Evolutionary conservation across 1,140 invertebrate species (phyloP), one percentile per base, ranked within the genome.

Genomic region (Drosophila pectinifera): DNA sequence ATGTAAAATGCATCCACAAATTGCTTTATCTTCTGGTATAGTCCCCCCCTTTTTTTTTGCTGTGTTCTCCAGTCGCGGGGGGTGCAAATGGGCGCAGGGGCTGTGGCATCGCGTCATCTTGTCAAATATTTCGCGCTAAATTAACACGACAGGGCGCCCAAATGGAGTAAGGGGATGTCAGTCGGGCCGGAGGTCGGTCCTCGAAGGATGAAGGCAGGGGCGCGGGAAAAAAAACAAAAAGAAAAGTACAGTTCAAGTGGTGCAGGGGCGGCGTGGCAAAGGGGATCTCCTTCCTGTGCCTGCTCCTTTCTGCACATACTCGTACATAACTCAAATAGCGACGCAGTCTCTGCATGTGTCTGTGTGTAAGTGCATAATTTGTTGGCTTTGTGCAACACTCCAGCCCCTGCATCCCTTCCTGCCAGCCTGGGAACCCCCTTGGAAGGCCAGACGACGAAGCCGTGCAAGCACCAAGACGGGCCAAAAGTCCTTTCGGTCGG

Each of bases 101-200:
- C 43, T 51, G 49, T 63, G 68, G 79, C 79, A 82, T 65, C 70
- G 80, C 82, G 83, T 86, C 83, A 86, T 86, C 83, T 86, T 86
- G 83, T 88, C 83, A 86, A 86, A 86, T 86, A 86, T 86, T 86
- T 86, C 83, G 83, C 83, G 83, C 83, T 88, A 86, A 86, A 86
- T 86, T 86, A 86, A 86, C 83, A 86, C 83, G 83, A 86, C 83
- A 86, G 83, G 70, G 72, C 83, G 83, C 79, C 83, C 83, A 86
- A 86, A 86, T 88, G 83, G 83, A 88, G 83, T 73, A 88, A 88
- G 83, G 88, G 88, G 81, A 84, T 84, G 76, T 76, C 76, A 80
- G 76, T 31, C 78, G 73, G 72, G 57, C 73, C 68, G 59, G 68
- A 70, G 49, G 69, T 68, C 39, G 64, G 41, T 74, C 64, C 80